Base-by-base conservation (phyloP, 2,888 invertebrate genomes). In the Tipula confusa region DNA sequence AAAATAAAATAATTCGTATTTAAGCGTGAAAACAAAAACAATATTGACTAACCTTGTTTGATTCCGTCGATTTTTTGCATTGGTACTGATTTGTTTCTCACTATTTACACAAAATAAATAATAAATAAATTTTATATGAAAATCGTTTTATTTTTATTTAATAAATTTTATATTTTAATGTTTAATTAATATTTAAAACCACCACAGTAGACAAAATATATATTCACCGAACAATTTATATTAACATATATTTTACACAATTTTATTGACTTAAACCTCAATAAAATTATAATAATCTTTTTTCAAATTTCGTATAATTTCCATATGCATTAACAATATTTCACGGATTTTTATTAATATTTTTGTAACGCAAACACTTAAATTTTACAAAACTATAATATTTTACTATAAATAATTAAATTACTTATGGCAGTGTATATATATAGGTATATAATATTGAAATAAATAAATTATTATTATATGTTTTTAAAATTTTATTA, bases 11-110 rank as follows among this genome's bases (percentile, higher is more conserved):
- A n/a, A 7, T 24, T 64, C 64, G 1, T 64, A 64, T 64, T 64
- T 64, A 64, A 64, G 9, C 9, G 64, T 64, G 24, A 64, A 64
- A 64, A 48, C 4, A 43, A 64, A 24, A 4, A 24, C 7, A 24
- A 64, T 64, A 64, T 64, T 64, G 18, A 83, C 83, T 83, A 48
- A 83, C 83, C 83, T 83, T 83, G 83, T 43, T 83, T 83, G 43
- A 83, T 83, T 43, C 83, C 83, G 43, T 83, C 83, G 43, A 83
- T 43, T 83, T 83, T 83, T 83, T 83, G 83, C 83, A 83, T 83
- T 33, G 43, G 29, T 29, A 33, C 83, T 82, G 82, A 33, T 82
- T 82, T 82, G n/a, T 80, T 80, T 80, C 31, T 80, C 29, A 29
- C 80, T 82, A 80, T 80, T 80, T 80, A 31, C 82, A 82, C 82